These are phyloP conservation scores for Cydia strobilella DNA, from an alignment of 1,140 invertebrate species.

Conservation along the genomic window DNA sequence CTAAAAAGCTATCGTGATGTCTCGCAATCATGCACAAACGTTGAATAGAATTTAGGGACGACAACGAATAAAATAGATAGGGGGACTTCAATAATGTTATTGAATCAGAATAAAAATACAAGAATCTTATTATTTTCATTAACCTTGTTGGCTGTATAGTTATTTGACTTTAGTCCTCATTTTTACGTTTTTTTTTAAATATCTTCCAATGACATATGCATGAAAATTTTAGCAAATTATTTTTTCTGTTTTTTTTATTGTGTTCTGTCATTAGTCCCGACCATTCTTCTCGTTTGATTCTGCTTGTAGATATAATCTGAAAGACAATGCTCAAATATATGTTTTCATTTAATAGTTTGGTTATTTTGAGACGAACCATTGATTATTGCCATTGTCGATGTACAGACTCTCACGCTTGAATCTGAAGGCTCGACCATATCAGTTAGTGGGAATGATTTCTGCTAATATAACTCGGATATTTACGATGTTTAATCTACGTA, in stretches of 20 bases:
- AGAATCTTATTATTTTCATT: neutral
- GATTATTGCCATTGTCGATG: constrained; percentile 14
- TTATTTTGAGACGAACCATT: neutral
- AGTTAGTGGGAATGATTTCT: neutral
- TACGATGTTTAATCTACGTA: neutral
- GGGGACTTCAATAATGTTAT: neutral
- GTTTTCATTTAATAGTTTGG: constrained; percentile 17
- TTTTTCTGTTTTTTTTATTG: too few relatives aligned
- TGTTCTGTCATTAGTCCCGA: too few relatives aligned
- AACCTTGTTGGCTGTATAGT: too few relatives aligned
- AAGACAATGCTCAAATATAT: constrained; percentile 5
- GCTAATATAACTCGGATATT: neutral
- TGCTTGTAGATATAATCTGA: neutral
- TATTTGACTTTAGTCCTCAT: too few relatives aligned
- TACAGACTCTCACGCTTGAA: neutral
- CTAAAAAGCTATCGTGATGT: constrained; percentile 22
- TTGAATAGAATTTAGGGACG: neutral
- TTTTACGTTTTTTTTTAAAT: too few relatives aligned
- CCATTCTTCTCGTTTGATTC: too few relatives aligned
- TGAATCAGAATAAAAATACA: neutral
- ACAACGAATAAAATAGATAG: neutral
- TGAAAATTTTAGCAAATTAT: too few relatives aligned
- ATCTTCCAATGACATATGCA: too few relatives aligned
- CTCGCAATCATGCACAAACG: constrained; percentile 3
- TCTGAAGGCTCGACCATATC: neutral